Evolutionary conservation across 2,113 vertebrate genomes (phyloP).

Genomic region (Leptodactylus fuscus): DNA sequence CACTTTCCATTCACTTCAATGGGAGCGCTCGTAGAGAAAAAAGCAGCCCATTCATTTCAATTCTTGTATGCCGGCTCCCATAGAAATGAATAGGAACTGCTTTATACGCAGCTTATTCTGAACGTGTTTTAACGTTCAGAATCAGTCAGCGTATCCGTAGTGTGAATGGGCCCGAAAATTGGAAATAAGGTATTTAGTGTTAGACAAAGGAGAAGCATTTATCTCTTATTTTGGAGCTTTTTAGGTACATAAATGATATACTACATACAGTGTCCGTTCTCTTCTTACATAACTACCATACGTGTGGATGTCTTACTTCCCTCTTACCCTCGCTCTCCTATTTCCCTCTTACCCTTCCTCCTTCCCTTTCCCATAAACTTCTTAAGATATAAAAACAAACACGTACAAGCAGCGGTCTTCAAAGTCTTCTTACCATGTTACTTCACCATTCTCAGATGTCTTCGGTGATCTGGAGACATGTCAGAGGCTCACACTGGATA

Average conservation of each 20-base stretch:
- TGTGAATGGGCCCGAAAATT: too few species aligned
- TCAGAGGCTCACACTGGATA: background rate
- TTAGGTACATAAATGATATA: background rate
- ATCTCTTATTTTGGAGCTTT: background rate
- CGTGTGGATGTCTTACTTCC: background rate
- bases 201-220: too few species aligned
- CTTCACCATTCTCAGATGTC: background rate
- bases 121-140: too few species aligned
- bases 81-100: too few species aligned
- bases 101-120: too few species aligned
- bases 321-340: background rate
- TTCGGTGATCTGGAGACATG: background rate
- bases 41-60: too few species aligned
- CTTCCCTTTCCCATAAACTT: constrained; percentile 42
- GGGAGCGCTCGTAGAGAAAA: too few species aligned
- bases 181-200: too few species aligned
- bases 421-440: constrained; percentile 4
- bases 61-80: too few species aligned
- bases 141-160: too few species aligned
- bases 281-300: constrained; percentile 28
- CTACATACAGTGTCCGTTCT: background rate
- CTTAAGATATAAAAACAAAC: constrained; percentile 27
- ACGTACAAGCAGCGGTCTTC: constrained; percentile 30
- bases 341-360: constrained; percentile 26
- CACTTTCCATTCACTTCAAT: too few species aligned